These are phyloP conservation scores for Danio choprae DNA, from an alignment of 2,797 vertebrate species.

Conservation along the genomic window DNA sequence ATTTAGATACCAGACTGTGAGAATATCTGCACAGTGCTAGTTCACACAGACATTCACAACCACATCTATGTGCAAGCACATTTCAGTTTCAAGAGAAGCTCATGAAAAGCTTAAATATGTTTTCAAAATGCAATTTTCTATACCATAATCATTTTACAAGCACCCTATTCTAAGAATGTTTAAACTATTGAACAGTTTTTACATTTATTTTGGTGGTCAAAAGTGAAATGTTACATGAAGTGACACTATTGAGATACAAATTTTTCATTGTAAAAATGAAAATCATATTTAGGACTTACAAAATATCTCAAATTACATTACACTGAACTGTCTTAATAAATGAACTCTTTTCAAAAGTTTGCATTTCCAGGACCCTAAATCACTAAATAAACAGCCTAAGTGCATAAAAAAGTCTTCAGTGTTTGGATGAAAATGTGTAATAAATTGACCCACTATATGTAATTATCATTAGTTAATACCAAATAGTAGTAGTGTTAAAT, in stretches of 20 bases:
- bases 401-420: too few species aligned
- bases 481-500: too few species aligned
- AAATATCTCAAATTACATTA: too few species aligned
- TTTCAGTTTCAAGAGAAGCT: background rate
- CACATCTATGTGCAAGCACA: background rate
- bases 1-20: slow-evolving; percentile 24
- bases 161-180: background rate
- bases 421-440: too few species aligned
- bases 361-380: too few species aligned
- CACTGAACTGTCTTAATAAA: too few species aligned
- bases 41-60: background rate
- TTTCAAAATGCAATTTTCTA: background rate
- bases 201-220: slow-evolving; percentile 8
- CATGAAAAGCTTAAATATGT: background rate
- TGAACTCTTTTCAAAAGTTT: too few species aligned
- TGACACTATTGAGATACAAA: background rate
- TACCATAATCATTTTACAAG: slow-evolving; percentile 1
- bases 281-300: too few species aligned
- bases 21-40: background rate
- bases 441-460: too few species aligned
- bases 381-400: too few species aligned
- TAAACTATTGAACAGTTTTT: background rate
- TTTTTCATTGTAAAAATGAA: too few species aligned
- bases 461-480: too few species aligned
- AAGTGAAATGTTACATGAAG: background rate